These are phyloP conservation scores for Magallana ariakensis DNA, from an alignment of 1,140 invertebrate species.

Conservation along the genomic window DNA sequence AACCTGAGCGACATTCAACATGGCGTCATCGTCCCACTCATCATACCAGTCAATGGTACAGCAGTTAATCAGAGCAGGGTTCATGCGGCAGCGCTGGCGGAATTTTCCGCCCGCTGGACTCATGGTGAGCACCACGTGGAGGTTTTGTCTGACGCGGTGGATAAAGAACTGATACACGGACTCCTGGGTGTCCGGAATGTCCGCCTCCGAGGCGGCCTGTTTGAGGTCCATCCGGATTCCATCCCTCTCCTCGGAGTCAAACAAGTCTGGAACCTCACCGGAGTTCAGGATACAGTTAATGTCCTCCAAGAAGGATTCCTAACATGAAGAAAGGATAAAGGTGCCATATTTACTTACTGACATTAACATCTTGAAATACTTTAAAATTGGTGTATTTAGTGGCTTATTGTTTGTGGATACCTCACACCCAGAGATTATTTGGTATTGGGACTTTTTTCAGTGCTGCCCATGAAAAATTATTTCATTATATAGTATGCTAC, in stretches of 20 bases:
- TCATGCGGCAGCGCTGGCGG: slow-evolving; percentile 82
- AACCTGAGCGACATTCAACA: slow-evolving; percentile 85
- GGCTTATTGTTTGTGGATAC: too few relatives aligned
- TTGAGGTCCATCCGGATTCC: slow-evolving; percentile 79
- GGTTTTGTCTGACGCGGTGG: slow-evolving; percentile 76
- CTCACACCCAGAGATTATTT: too few relatives aligned
- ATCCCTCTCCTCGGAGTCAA: slow-evolving; percentile 79
- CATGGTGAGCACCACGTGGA: slow-evolving; percentile 79
- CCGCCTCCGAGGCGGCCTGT: slow-evolving; percentile 72
- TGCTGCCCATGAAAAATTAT: too few relatives aligned
- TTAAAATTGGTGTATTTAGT: too few relatives aligned
- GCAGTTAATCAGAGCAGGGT: slow-evolving; percentile 79
- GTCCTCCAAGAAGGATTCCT: slow-evolving; percentile 80
- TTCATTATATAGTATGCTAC: too few relatives aligned
- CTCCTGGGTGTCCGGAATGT: slow-evolving; percentile 74
- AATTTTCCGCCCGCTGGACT: slow-evolving; percentile 84
- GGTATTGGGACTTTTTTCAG: too few relatives aligned
- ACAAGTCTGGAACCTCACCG: slow-evolving; percentile 79
- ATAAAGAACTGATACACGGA: slow-evolving; percentile 78
- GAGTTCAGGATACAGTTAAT: slow-evolving; percentile 79
- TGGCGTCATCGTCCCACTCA: slow-evolving; percentile 78
- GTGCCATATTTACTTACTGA: too few relatives aligned
- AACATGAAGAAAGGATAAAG: too few relatives aligned
- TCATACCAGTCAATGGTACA: slow-evolving; percentile 80
- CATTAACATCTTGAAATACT: too few relatives aligned